A percentile compares a stretch with the other conserved stretches of the same genome.
phyloP scores from a whole-genome alignment of 2,113 vertebrate species.

The Stomatorhinus ivindoensis region DNA sequence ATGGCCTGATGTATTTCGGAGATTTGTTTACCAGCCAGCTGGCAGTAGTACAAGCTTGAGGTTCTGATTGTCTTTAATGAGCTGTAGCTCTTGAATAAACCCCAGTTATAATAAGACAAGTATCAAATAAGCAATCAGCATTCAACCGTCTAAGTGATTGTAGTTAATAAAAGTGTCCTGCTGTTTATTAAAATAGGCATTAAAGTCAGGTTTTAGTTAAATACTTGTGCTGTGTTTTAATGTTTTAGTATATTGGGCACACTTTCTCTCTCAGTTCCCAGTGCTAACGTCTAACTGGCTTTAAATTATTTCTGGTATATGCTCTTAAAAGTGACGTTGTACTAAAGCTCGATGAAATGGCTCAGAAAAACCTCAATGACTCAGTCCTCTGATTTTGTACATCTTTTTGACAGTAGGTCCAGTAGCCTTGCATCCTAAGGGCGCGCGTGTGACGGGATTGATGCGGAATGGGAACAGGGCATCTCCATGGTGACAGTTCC shows the following conservation, averaged over 20 bases:
- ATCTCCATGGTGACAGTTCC: conserved; percentile 19
- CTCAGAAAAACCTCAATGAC: neutral
- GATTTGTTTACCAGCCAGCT: neutral
- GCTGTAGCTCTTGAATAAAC: neutral
- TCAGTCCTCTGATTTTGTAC: neutral
- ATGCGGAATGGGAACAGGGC: neutral
- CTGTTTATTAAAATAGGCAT: neutral
- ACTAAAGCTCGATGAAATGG: neutral
- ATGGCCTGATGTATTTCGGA: neutral
- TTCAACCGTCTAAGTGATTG: neutral
- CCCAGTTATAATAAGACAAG: neutral
- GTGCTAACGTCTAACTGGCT: neutral
- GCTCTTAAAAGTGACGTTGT: neutral
- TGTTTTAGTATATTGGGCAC: neutral
- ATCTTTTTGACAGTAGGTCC: neutral
- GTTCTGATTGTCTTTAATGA: neutral
- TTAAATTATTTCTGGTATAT: neutral
- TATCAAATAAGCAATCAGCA: neutral
- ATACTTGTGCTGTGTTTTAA: neutral
- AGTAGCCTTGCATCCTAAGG: neutral
- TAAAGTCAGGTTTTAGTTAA: conserved; percentile 1
- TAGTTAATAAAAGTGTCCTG: neutral
- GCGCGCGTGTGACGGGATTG: neutral
- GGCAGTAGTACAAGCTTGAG: neutral
- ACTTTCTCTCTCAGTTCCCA: neutral